A percentile compares a stretch with the other conserved stretches of the same genome.
phyloP scores from a whole-genome alignment of 2,113 vertebrate species.

The Melanocharis versteri region DNA sequence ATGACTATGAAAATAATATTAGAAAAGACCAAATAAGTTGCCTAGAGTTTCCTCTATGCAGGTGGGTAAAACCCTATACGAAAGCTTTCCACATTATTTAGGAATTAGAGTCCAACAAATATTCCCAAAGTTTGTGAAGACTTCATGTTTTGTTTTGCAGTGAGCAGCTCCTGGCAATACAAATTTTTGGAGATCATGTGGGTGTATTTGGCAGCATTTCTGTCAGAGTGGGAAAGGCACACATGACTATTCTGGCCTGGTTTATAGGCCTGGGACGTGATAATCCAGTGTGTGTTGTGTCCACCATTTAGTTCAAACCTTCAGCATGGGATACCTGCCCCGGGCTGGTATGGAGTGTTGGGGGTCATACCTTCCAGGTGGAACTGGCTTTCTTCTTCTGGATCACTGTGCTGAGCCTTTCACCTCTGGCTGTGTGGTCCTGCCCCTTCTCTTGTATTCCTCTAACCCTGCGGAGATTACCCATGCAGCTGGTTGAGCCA shows the following conservation, averaged over 20 bases:
- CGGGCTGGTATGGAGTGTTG: rapidly evolving
- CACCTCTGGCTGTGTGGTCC: not conserved
- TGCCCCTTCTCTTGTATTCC: not conserved
- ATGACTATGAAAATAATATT: not conserved
- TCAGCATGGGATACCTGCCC: not conserved
- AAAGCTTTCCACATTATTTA: not conserved
- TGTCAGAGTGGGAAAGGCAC: not conserved
- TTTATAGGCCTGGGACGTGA: not conserved
- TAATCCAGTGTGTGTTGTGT: not conserved
- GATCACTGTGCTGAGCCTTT: not conserved
- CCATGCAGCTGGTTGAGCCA: not conserved
- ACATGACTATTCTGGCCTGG: not conserved
- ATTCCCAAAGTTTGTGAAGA: not conserved
- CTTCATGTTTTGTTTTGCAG: not conserved
- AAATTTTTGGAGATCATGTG: not conserved
- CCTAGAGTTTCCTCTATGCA: not conserved
- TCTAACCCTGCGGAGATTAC: not conserved
- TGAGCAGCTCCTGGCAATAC: not conserved
- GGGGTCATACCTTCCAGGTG: not conserved
- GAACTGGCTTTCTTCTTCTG: not conserved
- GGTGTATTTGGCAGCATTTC: not conserved
- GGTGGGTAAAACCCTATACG: not conserved
- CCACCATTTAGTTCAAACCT: not conserved
- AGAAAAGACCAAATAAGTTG: not conserved
- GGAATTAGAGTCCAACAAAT: not conserved